Evolutionary conservation across 2,888 invertebrate species (phyloP).

Genomic region (Synergus umbraculus): DNA sequence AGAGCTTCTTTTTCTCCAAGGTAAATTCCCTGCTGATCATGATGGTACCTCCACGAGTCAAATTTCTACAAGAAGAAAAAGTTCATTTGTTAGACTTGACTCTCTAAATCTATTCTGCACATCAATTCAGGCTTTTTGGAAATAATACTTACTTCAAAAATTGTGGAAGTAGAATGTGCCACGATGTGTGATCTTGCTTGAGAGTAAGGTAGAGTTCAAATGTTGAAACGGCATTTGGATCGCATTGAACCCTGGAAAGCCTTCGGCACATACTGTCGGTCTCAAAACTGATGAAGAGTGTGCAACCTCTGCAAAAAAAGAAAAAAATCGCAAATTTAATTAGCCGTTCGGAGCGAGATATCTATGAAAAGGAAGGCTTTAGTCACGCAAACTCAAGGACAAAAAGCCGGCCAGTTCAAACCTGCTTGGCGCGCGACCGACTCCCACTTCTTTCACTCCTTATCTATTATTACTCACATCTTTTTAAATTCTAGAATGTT

Average conservation of each 20-base stretch:
- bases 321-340: constrained; percentile 7
- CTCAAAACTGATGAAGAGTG: constrained; percentile 90
- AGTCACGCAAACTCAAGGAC: constrained; percentile 5
- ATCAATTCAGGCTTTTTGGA: background rate
- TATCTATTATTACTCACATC: constrained; percentile 18
- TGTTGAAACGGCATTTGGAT: constrained; percentile 91
- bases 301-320: constrained; percentile 82
- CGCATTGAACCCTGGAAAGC: constrained; percentile 90
- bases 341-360: background rate
- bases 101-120: background rate
- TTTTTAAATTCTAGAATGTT: background rate
- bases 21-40: constrained; percentile 93
- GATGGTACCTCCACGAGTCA: constrained; percentile 91
- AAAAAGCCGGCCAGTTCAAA: constrained; percentile 29
- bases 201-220: constrained; percentile 94
- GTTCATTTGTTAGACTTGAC: background rate
- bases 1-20: constrained; percentile 94
- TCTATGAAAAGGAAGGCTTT: background rate
- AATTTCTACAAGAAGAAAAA: constrained; percentile 82
- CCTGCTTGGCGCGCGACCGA: constrained; percentile 21
- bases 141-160: constrained; percentile 89
- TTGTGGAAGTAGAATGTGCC: constrained; percentile 92
- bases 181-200: constrained; percentile 91
- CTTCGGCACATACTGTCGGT: constrained; percentile 84
- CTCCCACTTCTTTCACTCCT: background rate